These are phyloP conservation scores for Zeus faber DNA, from an alignment of 2,113 vertebrate species.

Conservation along the genomic window DNA sequence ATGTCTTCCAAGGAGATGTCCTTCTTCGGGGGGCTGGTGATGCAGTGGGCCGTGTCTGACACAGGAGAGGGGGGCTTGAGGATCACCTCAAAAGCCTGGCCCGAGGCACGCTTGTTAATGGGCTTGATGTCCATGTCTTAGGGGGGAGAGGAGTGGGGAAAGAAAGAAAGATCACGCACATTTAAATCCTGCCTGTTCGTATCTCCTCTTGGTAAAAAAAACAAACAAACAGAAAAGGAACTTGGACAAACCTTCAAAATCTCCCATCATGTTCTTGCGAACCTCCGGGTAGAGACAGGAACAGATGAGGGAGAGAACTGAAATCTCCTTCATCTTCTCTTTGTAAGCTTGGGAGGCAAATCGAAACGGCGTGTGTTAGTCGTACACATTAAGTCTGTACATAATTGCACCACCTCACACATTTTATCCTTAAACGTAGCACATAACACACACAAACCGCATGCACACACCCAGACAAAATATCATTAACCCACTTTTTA, in stretches of 20 bases:
- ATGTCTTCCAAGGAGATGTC: constrained; percentile 95
- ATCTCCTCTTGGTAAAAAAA: neutral
- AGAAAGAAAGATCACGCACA: neutral
- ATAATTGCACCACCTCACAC: neutral
- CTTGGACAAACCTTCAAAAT: constrained; percentile 91
- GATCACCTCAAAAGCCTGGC: constrained; percentile 97
- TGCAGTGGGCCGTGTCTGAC: constrained; percentile 83
- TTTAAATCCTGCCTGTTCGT: too few relatives aligned
- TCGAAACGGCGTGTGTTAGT: neutral
- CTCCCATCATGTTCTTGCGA: constrained; percentile 88
- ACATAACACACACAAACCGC: constrained; percentile 10
- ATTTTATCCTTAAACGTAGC: neutral
- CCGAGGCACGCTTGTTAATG: constrained; percentile 94
- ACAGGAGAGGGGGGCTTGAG: constrained; percentile 93
- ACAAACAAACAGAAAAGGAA: neutral
- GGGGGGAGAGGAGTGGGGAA: neutral
- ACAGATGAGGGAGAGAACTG: constrained; percentile 94
- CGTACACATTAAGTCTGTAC: constrained; percentile 1
- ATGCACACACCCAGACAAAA: constrained; percentile 45
- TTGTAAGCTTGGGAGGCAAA: constrained; percentile 87
- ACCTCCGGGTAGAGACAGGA: constrained; percentile 95
- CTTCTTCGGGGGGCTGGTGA: constrained; percentile 90
- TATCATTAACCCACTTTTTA: constrained; percentile 53
- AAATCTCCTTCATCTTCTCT: constrained; percentile 99
- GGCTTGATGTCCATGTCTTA: constrained; percentile 97